phyloP scores from a whole-genome alignment of 1,140 invertebrate genomes.

The Leptopilina clavipes region DNA sequence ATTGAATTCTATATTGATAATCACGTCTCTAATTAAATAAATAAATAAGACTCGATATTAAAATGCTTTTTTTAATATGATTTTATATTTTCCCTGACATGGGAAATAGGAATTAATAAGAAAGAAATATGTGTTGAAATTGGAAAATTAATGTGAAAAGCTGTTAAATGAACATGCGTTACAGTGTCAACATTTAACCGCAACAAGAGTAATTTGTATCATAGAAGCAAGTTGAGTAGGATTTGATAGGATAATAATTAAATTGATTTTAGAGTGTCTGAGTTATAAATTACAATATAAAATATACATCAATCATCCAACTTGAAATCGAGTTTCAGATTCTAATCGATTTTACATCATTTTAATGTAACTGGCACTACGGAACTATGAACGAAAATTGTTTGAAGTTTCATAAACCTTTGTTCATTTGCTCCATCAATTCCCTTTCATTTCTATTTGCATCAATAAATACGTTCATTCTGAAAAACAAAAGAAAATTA shows the following conservation, averaged over 20 bases:
- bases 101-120: no score
- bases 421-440: background rate
- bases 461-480: background rate
- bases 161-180: background rate
- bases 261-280: conserved; percentile 43
- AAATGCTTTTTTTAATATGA: no score
- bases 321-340: background rate
- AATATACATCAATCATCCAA: conserved; percentile 47
- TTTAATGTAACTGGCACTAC: background rate
- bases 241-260: conserved; percentile 63
- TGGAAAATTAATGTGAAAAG: background rate
- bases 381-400: background rate
- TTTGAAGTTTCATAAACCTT: conserved; percentile 10
- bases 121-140: no score
- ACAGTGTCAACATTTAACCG: background rate
- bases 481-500: background rate
- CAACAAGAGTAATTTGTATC: conserved; percentile 42
- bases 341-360: conserved; percentile 3
- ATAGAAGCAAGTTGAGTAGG: conserved; percentile 39
- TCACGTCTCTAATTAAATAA: no score
- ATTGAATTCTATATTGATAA: no score
- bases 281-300: conserved; percentile 50
- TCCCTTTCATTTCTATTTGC: background rate
- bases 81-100: no score
- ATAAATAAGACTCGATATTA: no score